Conservation (phyloP, 2,888 invertebrate species). For the Muschampia plurimacula region DNA sequence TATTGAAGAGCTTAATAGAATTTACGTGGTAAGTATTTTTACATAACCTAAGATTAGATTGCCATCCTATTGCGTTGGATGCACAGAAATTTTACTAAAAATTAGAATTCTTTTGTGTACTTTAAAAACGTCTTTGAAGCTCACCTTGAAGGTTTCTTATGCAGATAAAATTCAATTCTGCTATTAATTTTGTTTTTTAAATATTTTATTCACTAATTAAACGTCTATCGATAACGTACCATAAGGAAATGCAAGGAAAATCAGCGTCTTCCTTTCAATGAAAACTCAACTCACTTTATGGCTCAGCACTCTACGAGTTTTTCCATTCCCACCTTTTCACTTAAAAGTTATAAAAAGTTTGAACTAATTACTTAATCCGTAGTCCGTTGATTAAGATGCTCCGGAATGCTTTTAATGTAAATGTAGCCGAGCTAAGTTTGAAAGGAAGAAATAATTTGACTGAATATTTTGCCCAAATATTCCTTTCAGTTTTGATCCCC, state of each 20-base stretch:
- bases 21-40: neutral
- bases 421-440: constrained; percentile 55
- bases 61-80: too few relatives aligned
- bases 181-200: neutral
- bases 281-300: constrained; percentile 18
- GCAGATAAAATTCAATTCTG: neutral
- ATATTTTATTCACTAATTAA: neutral
- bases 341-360: constrained; percentile 72
- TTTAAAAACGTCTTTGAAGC: too few relatives aligned
- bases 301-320: constrained; percentile 24
- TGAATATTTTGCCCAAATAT: constrained; percentile 67
- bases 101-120: too few relatives aligned
- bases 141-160: too few relatives aligned
- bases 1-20: constrained; percentile 1
- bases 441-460: constrained; percentile 62
- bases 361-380: constrained; percentile 78
- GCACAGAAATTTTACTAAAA: too few relatives aligned
- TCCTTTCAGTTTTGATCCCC: constrained; percentile 62
- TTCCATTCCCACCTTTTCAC: constrained; percentile 65
- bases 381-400: constrained; percentile 76
- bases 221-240: neutral
- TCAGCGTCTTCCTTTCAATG: constrained; percentile 14
- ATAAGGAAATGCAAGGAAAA: neutral
- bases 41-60: too few relatives aligned
- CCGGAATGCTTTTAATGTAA: constrained; percentile 76